Evolutionary conservation across 2,797 vertebrate genomes (phyloP).

Genomic region (Eleutherodactylus coqui): DNA sequence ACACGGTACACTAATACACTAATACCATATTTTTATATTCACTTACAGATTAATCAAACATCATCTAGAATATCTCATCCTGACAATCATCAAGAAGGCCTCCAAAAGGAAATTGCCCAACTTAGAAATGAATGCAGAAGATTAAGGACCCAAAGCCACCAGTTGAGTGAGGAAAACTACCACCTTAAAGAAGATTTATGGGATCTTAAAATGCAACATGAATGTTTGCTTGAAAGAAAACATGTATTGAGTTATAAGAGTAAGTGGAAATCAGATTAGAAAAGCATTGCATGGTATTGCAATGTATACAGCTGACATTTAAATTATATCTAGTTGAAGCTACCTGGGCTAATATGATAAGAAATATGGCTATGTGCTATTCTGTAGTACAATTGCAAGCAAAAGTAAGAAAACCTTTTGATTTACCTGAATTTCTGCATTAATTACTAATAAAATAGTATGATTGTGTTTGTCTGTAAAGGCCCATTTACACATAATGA

Average conservation of each 20-base stretch:
- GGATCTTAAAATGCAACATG: slow-evolving; percentile 62
- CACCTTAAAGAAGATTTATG: slow-evolving; percentile 63
- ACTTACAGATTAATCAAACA: slow-evolving; percentile 51
- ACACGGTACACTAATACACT: too few relatives aligned
- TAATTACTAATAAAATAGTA: too few relatives aligned
- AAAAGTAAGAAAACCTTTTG: too few relatives aligned
- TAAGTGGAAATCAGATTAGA: neutral
- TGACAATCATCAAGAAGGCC: slow-evolving; percentile 41
- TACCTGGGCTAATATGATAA: neutral
- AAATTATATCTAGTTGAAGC: neutral
- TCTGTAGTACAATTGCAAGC: neutral
- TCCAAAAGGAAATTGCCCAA: slow-evolving; percentile 63
- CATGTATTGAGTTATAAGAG: neutral
- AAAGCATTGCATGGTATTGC: neutral
- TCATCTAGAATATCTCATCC: slow-evolving; percentile 14
- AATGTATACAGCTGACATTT: neutral
- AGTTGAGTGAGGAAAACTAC: slow-evolving; percentile 64
- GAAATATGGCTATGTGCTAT: neutral
- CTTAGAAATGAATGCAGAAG: slow-evolving; percentile 60
- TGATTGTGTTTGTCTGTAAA: too few relatives aligned
- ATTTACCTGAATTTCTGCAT: too few relatives aligned
- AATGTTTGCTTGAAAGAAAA: slow-evolving; percentile 39
- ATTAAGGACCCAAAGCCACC: slow-evolving; percentile 61
- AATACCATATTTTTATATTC: neutral
- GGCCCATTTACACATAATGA: too few relatives aligned